phyloP scores from a whole-genome alignment of 2,797 vertebrate genomes.

The Picus viridis region DNA sequence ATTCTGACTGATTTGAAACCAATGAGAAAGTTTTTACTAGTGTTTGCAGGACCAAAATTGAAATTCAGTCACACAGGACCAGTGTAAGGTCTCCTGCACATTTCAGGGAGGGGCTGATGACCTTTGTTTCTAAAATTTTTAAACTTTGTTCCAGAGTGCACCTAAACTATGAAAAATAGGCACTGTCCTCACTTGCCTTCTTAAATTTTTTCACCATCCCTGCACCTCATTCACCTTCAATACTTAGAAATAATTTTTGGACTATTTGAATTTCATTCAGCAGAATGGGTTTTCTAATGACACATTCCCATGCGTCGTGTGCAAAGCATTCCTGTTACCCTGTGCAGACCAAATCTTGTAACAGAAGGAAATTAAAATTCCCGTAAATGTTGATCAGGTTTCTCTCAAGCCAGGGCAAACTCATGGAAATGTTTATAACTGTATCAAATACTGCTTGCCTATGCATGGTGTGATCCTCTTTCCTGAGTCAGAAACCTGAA shows the following conservation, averaged over 20 bases:
- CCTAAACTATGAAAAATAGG: neutral
- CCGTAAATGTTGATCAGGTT: neutral
- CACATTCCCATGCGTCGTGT: neutral
- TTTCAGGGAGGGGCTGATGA: neutral
- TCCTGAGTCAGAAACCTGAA: neutral
- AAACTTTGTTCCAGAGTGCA: neutral
- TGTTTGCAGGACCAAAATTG: neutral
- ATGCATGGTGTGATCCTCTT: neutral
- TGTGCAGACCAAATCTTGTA: neutral
- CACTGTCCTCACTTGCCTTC: neutral
- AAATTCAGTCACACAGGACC: neutral
- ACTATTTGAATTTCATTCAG: neutral
- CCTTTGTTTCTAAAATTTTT: neutral
- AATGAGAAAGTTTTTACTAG: neutral
- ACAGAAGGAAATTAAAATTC: neutral
- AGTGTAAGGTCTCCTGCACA: neutral
- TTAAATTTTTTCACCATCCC: neutral
- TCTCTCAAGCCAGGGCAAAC: constrained; percentile 18
- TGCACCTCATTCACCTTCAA: neutral
- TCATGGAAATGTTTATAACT: constrained; percentile 7
- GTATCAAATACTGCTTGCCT: constrained; percentile 2
- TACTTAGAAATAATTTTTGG: neutral
- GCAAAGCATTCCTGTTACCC: neutral
- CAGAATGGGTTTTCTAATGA: neutral
- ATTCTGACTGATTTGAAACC: neutral